Base-by-base conservation (phyloP, 2,797 vertebrate species). In the Tarsius wallacei region DNA sequence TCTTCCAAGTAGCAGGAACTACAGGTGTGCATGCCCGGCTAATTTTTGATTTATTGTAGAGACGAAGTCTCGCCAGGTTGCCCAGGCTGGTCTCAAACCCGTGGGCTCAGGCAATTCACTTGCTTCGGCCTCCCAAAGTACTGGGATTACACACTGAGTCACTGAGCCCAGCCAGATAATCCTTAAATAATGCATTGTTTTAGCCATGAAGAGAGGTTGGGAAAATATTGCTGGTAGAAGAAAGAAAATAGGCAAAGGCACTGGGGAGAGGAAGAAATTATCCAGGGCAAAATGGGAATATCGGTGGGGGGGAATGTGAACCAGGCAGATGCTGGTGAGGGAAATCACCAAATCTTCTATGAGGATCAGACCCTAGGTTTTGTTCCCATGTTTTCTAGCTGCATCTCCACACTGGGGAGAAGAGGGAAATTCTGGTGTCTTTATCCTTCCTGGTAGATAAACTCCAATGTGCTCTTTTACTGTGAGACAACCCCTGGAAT, bases 371-470 rank as follows among this genome's bases (percentile, higher is more conserved):
- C 28, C 42, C 0, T 9, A 16, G 21, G 51, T 24, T 28, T 31
- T 1, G 2, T 14, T 7, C 51, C 64, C 28, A 16, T 0, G 9
- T 49, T 97, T 77, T 51, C 42, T 59, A 71, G 21, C 78, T 71
- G 22, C 0, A 1, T 28, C 24, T n/a, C 53, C 19, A 87, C 85
- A 17, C 36, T 1, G 19, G 31, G 59, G 13, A 83, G 31, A 82
- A 73, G 51, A 94, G 74, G 76, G 63, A 53, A 22, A 87, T 93
- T 33, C 63, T 33, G 26, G 42, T 63, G 83, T 83, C 49, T 96
- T 97, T 95, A 88, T 80, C 61, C 1, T 97, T 68, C 97, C 97
- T 97, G 96, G 97, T 94, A 97, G 97, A 98, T 97, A 97, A 97
- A 91, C 55, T 73, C 85, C 16, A 89, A 90, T 55, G 47, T 59